Base-by-base conservation (phyloP, 1,140 invertebrate genomes). In the Ptiloglossa arizonensis region DNA sequence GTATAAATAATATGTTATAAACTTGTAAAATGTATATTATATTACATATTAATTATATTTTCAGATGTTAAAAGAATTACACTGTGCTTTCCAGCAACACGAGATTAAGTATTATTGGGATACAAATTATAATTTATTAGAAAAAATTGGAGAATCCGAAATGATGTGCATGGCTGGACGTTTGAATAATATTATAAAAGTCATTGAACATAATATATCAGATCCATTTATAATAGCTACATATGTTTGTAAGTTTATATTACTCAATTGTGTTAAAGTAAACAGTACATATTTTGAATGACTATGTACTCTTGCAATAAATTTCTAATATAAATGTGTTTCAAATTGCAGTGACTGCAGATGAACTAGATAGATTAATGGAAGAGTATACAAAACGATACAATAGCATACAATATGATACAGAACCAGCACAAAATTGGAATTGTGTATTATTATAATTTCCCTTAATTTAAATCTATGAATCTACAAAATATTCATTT, bases 41-140 rank as follows among this genome's bases (percentile, higher is more conserved):
- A 73, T 56, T 66, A 24, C 46, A 24, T 60, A 44, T 38, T 0
- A 44, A 77, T 62, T n/a, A 32, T 68, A 54, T 56, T 79, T 83
- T 13, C 46, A 90, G 89, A 89, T 90, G 88, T 60, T 90, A 19
- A 56, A 69, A 54, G 75, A 79, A 66, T 54, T 90, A 32, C n/a
- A 41, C 6, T 15, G 79, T 4, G 80, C 71, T 54, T 82, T 75
- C 15, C 1, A 59, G 0, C 29, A 50, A 1, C 0, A 59, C 0
- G 17, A 3, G 1, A 62, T 90, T 52, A 9, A 8, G 1, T 85
- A 75, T 57, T 90, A 76, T 75, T 90, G 89, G 88, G 66, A 87
- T 32, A 0, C 59, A 11, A 6, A 57, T 1, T 32, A 78, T 11
- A 89, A 90, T 85, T 77, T 90, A 69, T 63, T 90, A 8, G 59